Conservation (phyloP, 1,140 invertebrate genomes). For the Leptinotarsa texana region DNA sequence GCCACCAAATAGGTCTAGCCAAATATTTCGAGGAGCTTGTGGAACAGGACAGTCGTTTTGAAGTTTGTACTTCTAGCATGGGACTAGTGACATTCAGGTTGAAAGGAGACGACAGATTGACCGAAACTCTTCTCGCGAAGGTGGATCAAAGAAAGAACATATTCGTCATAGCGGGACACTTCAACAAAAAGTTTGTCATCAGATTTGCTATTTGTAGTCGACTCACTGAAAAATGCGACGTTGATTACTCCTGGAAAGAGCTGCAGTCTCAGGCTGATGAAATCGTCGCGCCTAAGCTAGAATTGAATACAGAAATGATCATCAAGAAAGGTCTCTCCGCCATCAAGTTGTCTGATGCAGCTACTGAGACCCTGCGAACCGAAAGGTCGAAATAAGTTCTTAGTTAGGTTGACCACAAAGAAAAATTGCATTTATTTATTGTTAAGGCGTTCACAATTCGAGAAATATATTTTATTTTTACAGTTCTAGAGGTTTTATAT, state of each 20-base stretch:
- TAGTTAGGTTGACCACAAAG: background rate
- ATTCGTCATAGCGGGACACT: conserved; percentile 80
- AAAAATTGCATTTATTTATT: background rate
- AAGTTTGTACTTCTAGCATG: conserved; percentile 63
- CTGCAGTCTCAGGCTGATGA: conserved; percentile 64
- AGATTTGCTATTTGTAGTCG: conserved; percentile 83
- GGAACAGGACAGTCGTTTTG: conserved; percentile 73
- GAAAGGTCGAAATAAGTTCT: conserved; percentile 57
- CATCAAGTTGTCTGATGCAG: conserved; percentile 32
- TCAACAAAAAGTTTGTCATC: conserved; percentile 71
- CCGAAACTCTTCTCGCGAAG: conserved; percentile 73
- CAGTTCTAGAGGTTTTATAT: too few species aligned
- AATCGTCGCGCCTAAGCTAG: conserved; percentile 40
- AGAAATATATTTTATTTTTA: background rate
- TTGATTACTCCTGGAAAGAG: conserved; percentile 82
- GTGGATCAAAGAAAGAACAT: conserved; percentile 80
- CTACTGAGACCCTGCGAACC: conserved; percentile 32
- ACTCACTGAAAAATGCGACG: conserved; percentile 69
- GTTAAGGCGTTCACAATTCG: background rate
- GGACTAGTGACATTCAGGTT: conserved; percentile 88
- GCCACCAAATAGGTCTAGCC: conserved; percentile 76
- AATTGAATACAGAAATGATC: conserved; percentile 7
- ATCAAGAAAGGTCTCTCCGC: conserved; percentile 25
- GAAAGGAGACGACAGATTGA: conserved; percentile 75
- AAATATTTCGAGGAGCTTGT: conserved; percentile 77